Percentiles rank a stretch among this genome's conserved stretches.
Conservation (phyloP, 1,140 invertebrate genomes). For the Zelostemma sp. region DNA sequence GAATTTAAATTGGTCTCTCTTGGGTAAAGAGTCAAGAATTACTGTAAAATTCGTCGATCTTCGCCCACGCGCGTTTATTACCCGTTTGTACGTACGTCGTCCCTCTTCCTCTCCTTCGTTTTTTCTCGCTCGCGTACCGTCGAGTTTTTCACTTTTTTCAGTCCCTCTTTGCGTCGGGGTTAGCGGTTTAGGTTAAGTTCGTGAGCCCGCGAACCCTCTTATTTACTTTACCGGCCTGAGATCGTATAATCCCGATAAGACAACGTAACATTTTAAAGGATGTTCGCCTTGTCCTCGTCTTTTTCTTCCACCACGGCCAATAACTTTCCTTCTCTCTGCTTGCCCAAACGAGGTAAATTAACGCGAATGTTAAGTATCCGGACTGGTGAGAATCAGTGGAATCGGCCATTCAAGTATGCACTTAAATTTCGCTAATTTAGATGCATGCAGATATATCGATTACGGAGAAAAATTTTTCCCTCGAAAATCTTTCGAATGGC, state of each 20-base stretch:
- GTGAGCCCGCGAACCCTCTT: conserved; percentile 59
- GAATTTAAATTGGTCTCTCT: conserved; percentile 63
- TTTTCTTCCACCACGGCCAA: conserved; percentile 7
- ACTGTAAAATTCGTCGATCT: conserved; percentile 62
- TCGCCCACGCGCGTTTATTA: conserved; percentile 64
- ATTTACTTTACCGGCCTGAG: conserved; percentile 61
- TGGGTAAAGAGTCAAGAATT: conserved; percentile 57
- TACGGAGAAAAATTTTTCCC: neutral
- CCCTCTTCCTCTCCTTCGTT: conserved; percentile 12
- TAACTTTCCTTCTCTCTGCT: conserved; percentile 22
- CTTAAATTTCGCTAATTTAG: conserved; percentile 6
- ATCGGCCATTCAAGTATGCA: conserved; percentile 8
- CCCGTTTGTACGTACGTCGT: conserved; percentile 39
- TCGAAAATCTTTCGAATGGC: too few species aligned
- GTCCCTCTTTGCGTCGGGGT: conserved; percentile 43
- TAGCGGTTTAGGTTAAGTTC: conserved; percentile 62
- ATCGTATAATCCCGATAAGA: conserved; percentile 59
- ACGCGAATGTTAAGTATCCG: conserved; percentile 45
- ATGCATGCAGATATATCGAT: conserved; percentile 1
- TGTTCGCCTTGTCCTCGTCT: conserved; percentile 20
- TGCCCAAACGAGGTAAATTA: conserved; percentile 50
- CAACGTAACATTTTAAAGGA: conserved; percentile 52
- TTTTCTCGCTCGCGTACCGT: conserved; percentile 18
- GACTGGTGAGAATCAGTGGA: conserved; percentile 17
- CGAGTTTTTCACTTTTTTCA: conserved; percentile 32